Evolutionary conservation across 2,888 invertebrate genomes (phyloP).

Genomic region (Balanococcus diminutus): DNA sequence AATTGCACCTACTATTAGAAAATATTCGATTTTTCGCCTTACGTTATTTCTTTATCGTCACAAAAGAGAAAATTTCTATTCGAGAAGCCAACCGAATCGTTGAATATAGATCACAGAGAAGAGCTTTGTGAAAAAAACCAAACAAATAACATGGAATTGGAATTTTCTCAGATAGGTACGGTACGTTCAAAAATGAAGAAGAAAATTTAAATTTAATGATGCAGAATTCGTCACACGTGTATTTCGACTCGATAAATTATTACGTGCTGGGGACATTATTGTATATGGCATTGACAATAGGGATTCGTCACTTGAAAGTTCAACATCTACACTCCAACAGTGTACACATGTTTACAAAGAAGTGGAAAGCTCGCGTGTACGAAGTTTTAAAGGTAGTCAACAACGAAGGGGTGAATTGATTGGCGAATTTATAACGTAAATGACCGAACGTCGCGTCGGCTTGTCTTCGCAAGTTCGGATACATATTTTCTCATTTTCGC

Average conservation of each 20-base stretch:
- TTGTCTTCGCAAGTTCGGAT: too few relatives aligned
- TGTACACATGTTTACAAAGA: not conserved
- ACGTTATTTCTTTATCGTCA: not conserved
- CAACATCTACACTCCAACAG: not conserved
- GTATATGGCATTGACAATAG: not conserved
- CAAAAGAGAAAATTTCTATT: not conserved
- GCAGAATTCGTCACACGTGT: not conserved
- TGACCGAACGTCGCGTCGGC: not conserved
- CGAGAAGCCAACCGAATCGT: not conserved
- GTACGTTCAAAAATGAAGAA: not conserved
- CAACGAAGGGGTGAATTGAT: not conserved
- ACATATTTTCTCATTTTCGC: not conserved
- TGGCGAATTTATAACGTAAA: not conserved
- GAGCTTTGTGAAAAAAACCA: not conserved
- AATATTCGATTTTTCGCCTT: not conserved
- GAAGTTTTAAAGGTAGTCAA: too few relatives aligned
- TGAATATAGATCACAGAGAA: not conserved
- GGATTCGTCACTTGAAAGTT: not conserved
- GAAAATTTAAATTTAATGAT: not conserved
- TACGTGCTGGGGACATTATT: not conserved
- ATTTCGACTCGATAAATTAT: not conserved
- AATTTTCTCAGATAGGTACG: conserved; percentile 8
- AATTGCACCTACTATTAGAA: not conserved
- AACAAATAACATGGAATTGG: not conserved
- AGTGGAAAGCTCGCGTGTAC: not conserved